Base-by-base conservation (phyloP, 1,140 invertebrate species). In the Aphaenogaster ashmeadi region DNA sequence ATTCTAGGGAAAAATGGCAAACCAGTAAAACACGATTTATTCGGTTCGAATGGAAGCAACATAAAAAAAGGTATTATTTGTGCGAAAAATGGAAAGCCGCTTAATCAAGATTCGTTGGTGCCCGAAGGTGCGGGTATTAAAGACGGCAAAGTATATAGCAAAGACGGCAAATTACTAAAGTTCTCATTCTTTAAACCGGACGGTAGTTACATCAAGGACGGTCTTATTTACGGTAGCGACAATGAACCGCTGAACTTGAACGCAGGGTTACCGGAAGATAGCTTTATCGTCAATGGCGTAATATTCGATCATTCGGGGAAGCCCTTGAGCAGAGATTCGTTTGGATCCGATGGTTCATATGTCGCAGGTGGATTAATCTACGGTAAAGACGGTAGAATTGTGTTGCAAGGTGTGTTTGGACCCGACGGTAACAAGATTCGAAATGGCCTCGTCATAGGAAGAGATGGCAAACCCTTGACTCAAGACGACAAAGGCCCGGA, bases 281-380 rank as follows among this genome's bases (percentile, higher is more conserved):
- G 93, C 72, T 94, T 93, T 80, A 93, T 95, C 4, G 72, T 88
- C 7, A 95, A 95, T 67, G 95, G 95, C 3, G 88, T 95, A 0
- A 94, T 95, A 13, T 95, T 94, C 38, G 93, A 93, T 36, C 87
- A 91, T 6, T 62, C 88, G 0, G 94, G 94, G 0, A 93, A 92
- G 58, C 90, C 93, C 0, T 60, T 95, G 8, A 91, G 92, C 15
- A 94, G 92, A 52, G 93, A 93, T 54, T 86, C 92, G 5, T 95
- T 95, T 54, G 93, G 94, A 18, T 95, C 94, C 1, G 94, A 95
- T 64, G 94, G 94, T 36, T 94, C 95, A 15, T 94, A 95, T 64
- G 92, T 95, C 0, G 92, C 93, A 0, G 92, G 91, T 44, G 95
- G 95, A 66, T 86, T 95, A 6, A 47, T 95, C 54, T 92, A 93